Percentiles rank a stretch among this genome's conserved stretches.
Evolutionary conservation across 2,113 vertebrate species (phyloP).

Genomic region (Phyllostomus hastatus): DNA sequence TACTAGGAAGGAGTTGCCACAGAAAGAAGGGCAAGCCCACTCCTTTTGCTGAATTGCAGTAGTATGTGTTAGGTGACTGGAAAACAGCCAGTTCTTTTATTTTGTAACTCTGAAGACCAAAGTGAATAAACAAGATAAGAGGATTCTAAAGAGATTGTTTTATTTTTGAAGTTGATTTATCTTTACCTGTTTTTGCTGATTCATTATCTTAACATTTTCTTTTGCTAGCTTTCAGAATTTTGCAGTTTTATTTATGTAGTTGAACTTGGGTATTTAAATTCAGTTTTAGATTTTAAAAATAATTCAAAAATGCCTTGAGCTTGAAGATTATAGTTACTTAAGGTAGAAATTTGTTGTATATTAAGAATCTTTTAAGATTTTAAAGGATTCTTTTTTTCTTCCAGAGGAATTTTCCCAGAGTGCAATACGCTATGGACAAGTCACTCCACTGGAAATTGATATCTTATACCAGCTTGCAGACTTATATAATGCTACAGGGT

Average conservation of each 20-base stretch:
- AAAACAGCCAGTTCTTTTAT: neutral
- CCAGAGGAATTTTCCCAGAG: slow-evolving; percentile 96
- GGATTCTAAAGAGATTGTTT: neutral
- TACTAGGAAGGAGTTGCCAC: slow-evolving; percentile 6
- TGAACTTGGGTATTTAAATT: slow-evolving; percentile 37
- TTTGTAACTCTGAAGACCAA: slow-evolving; percentile 15
- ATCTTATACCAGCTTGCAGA: slow-evolving; percentile 93
- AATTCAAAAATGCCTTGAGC: neutral
- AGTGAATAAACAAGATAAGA: neutral
- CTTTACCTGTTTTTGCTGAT: neutral
- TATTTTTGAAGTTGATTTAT: slow-evolving; percentile 15
- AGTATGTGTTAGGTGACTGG: slow-evolving; percentile 11
- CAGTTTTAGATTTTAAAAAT: neutral
- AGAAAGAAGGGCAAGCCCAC: neutral
- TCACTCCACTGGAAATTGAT: slow-evolving; percentile 95
- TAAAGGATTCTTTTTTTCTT: slow-evolving; percentile 58
- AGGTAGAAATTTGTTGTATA: slow-evolving; percentile 32
- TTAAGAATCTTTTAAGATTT: slow-evolving; percentile 25
- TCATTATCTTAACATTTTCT: slow-evolving; percentile 19
- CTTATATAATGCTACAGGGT: slow-evolving; percentile 94
- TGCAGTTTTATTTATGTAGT: neutral
- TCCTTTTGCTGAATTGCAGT: neutral
- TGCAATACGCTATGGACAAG: slow-evolving; percentile 97
- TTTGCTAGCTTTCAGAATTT: slow-evolving; percentile 34
- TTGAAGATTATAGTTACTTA: slow-evolving; percentile 34